Evolutionary conservation across 2,113 vertebrate genomes (phyloP).

Genomic region (Neotragus pygmaeus): DNA sequence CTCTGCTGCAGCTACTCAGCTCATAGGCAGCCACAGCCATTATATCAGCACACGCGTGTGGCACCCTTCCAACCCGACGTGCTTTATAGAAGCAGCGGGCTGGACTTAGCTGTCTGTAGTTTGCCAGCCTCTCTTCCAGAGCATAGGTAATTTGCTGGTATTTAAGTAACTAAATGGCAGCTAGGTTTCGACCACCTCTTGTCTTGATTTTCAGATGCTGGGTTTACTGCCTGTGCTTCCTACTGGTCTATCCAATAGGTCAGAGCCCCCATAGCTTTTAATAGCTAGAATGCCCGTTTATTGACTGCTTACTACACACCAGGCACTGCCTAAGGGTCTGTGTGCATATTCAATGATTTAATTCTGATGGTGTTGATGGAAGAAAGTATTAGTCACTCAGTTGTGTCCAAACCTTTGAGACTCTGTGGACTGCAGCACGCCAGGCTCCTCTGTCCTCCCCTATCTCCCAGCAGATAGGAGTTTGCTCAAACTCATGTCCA

Average conservation of each 20-base stretch:
- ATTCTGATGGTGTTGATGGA: neutral
- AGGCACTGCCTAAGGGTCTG: neutral
- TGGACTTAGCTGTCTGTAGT: too few species aligned
- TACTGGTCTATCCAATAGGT: neutral
- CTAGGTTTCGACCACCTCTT: neutral
- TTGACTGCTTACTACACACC: neutral
- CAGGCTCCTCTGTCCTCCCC: neutral
- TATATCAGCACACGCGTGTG: rapidly evolving
- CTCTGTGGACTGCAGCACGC: neutral
- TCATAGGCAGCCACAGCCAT: neutral
- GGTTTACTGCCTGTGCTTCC: neutral
- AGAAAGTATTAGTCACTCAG: neutral
- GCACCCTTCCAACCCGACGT: neutral
- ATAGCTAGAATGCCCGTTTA: neutral
- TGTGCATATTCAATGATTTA: neutral
- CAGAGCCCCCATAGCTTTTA: neutral
- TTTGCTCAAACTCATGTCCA: neutral
- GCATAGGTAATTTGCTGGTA: neutral
- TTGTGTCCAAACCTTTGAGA: neutral
- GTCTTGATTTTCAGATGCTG: neutral
- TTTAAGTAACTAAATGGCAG: neutral
- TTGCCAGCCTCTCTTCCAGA: neutral
- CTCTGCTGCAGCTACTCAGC: neutral
- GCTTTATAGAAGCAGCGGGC: neutral
- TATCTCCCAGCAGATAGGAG: neutral